These are phyloP conservation scores for Huso huso DNA, from an alignment of 2,797 vertebrate genomes.

Conservation along the genomic window DNA sequence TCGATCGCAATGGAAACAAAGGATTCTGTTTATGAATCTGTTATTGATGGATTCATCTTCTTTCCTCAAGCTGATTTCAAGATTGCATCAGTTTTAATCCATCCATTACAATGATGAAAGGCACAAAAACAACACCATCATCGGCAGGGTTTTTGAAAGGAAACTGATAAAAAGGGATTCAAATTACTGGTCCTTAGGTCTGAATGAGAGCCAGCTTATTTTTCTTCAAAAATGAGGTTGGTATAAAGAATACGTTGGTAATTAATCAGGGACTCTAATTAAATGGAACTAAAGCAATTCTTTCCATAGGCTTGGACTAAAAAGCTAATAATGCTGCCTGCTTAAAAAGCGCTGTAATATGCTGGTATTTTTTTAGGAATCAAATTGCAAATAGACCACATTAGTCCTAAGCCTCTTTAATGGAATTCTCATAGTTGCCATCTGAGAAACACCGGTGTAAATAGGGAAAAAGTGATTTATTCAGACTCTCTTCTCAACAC, in stretches of 20 bases:
- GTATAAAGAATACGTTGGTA: no score
- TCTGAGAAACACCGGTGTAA: slow-evolving; percentile 27
- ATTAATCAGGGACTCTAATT: no score
- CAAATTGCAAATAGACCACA: slow-evolving; percentile 18
- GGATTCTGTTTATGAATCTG: slow-evolving; percentile 34
- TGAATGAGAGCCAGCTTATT: neutral
- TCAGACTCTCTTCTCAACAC: neutral
- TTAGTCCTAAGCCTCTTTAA: slow-evolving; percentile 48
- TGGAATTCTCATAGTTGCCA: slow-evolving; percentile 50
- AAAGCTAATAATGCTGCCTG: no score
- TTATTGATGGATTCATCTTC: slow-evolving; percentile 36
- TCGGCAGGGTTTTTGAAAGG: neutral
- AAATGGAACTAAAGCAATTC: no score
- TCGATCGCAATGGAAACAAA: slow-evolving; percentile 28
- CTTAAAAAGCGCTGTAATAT: no score
- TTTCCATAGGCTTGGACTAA: no score
- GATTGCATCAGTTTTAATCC: slow-evolving; percentile 33
- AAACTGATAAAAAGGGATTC: neutral
- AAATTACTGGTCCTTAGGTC: neutral
- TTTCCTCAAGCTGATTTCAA: slow-evolving; percentile 27
- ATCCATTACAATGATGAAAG: slow-evolving; percentile 25
- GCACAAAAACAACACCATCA: neutral
- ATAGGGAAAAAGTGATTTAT: neutral
- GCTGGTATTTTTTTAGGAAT: no score
- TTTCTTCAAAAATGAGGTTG: no score